phyloP scores from a whole-genome alignment of 2,113 vertebrate genomes.

The Sterna hirundo region DNA sequence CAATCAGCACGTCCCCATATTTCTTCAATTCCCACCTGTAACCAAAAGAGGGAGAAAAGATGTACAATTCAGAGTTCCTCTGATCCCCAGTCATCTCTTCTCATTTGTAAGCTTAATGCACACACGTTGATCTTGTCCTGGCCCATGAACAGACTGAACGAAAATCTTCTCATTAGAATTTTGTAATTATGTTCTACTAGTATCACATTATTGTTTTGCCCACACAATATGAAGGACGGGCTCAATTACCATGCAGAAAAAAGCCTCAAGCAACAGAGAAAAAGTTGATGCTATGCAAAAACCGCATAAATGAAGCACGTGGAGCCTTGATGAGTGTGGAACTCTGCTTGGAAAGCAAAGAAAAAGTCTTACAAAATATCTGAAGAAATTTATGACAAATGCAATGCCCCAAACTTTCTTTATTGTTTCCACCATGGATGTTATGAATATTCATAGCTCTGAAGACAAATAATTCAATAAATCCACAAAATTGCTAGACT shows the following conservation, averaged over 20 bases:
- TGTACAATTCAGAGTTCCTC: background rate
- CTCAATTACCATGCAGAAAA: background rate
- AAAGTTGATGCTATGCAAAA: background rate
- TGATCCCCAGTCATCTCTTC: background rate
- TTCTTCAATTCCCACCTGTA: background rate
- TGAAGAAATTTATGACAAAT: background rate
- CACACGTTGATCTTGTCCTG: background rate
- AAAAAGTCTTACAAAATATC: background rate
- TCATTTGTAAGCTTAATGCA: background rate
- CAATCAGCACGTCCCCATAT: background rate
- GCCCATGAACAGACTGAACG: background rate
- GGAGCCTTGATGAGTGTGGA: background rate
- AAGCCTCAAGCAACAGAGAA: background rate
- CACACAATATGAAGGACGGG: background rate
- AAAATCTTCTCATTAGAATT: background rate
- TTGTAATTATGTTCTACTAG: background rate
- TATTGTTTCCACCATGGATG: background rate
- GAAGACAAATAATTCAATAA: slow-evolving; percentile 30
- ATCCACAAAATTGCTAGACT: slow-evolving; percentile 36
- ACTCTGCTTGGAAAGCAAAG: background rate
- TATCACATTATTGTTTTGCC: background rate
- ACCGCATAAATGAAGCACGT: background rate
- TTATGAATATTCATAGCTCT: slow-evolving; percentile 57
- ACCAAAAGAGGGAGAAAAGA: background rate
- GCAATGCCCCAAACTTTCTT: background rate